phyloP scores from a whole-genome alignment of 2,888 invertebrate genomes.

The Drosophila ochracea region DNA sequence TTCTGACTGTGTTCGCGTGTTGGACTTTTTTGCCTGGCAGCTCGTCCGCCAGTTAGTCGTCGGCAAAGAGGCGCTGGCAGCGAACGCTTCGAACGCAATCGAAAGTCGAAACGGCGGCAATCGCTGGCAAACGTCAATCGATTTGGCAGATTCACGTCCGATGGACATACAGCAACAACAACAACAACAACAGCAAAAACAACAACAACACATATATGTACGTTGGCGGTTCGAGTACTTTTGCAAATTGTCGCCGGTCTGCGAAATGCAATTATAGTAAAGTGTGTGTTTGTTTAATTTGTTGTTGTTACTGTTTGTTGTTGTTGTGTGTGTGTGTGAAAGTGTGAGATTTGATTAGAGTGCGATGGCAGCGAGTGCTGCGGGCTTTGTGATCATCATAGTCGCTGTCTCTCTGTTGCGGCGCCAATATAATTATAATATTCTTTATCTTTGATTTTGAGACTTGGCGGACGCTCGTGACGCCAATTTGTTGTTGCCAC shows the following conservation, averaged over 20 bases:
- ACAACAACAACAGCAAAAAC: background rate
- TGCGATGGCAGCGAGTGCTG: conserved; percentile 25
- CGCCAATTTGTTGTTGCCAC: conserved; percentile 42
- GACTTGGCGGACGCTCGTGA: conserved; percentile 57
- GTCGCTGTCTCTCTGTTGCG: conserved; percentile 6
- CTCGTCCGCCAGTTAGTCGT: conserved; percentile 43
- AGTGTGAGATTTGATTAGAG: conserved; percentile 40
- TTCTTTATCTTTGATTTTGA: conserved; percentile 9
- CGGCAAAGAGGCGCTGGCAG: conserved; percentile 55
- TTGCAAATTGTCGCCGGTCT: conserved; percentile 46
- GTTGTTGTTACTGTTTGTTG: conserved; percentile 3
- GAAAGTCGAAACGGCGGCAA: conserved; percentile 37
- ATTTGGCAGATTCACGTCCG: conserved; percentile 59
- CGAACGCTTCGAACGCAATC: conserved; percentile 33
- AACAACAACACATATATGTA: conserved; percentile 1
- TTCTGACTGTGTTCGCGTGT: conserved; percentile 52
- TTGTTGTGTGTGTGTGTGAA: conserved; percentile 34
- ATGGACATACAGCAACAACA: conserved; percentile 13
- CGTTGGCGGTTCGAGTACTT: conserved; percentile 18
- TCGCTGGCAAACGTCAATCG: conserved; percentile 42
- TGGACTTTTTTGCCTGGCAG: conserved; percentile 24
- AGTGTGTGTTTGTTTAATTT: conserved; percentile 8
- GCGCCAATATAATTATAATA: conserved; percentile 32
- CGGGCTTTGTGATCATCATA: conserved; percentile 31
- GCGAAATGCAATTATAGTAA: conserved; percentile 36